These are phyloP conservation scores for Eudasyphora cyanicolor DNA, from an alignment of 2,888 invertebrate species.

Conservation along the genomic window DNA sequence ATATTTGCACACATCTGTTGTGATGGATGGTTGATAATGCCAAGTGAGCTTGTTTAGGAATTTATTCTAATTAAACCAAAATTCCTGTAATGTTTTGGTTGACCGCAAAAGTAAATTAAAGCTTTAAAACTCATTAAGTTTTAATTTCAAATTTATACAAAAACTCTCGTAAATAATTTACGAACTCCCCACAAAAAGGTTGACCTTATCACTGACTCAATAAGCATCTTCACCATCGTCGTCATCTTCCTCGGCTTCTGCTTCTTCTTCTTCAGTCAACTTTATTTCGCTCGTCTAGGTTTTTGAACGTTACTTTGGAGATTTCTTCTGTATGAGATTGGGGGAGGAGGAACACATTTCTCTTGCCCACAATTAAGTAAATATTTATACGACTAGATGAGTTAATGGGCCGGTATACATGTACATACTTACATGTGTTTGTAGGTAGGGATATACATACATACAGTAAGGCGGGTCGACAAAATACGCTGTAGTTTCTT, in stretches of 20 bases:
- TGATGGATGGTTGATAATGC: too few relatives aligned
- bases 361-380: constrained; percentile 10
- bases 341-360: background rate
- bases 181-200: background rate
- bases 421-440: background rate
- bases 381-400: background rate
- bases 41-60: too few relatives aligned
- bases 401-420: background rate
- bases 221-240: background rate
- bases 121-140: constrained; percentile 1
- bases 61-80: too few relatives aligned
- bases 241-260: background rate
- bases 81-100: background rate
- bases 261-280: background rate
- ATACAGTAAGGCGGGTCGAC: too few relatives aligned
- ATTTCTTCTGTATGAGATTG: background rate
- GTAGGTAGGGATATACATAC: background rate
- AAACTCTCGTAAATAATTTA: background rate
- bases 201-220: background rate
- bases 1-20: too few relatives aligned
- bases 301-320: background rate
- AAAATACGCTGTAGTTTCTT: too few relatives aligned
- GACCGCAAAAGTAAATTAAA: background rate
- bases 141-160: background rate
- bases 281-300: background rate